These are phyloP conservation scores for Polypedilum vanderplanki DNA, from an alignment of 1,140 invertebrate species.

Conservation along the genomic window DNA sequence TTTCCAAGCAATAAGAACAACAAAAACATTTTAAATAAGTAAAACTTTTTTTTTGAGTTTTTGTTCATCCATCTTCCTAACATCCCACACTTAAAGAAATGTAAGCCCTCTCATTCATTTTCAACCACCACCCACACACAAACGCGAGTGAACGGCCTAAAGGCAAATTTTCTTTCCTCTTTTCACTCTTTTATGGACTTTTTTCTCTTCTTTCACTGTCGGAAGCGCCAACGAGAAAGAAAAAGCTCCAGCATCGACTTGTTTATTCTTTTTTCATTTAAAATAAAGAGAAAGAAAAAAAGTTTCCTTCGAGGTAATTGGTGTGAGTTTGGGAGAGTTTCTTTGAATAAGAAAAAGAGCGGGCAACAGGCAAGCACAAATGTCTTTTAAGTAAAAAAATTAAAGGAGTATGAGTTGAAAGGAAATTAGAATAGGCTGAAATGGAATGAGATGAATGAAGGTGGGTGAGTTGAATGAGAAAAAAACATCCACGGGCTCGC, in stretches of 20 bases:
- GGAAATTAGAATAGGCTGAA: not conserved
- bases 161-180: not conserved
- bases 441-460: not conserved
- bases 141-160: not conserved
- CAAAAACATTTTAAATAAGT: no score
- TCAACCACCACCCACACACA: not conserved
- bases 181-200: conserved; percentile 11
- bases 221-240: conserved; percentile 8
- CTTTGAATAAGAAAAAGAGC: not conserved
- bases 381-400: not conserved
- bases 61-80: not conserved
- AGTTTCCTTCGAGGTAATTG: no score
- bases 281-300: not conserved
- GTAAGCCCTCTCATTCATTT: not conserved
- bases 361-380: not conserved
- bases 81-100: not conserved
- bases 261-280: conserved; percentile 20
- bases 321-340: not conserved
- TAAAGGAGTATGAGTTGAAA: not conserved
- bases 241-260: not conserved
- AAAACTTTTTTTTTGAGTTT: no score
- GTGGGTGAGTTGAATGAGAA: not conserved
- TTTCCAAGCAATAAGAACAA: no score
- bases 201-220: not conserved
- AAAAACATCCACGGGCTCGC: conserved; percentile 5